Evolutionary conservation across 2,113 vertebrate genomes (phyloP).

Genomic region (Dasyprocta punctata): DNA sequence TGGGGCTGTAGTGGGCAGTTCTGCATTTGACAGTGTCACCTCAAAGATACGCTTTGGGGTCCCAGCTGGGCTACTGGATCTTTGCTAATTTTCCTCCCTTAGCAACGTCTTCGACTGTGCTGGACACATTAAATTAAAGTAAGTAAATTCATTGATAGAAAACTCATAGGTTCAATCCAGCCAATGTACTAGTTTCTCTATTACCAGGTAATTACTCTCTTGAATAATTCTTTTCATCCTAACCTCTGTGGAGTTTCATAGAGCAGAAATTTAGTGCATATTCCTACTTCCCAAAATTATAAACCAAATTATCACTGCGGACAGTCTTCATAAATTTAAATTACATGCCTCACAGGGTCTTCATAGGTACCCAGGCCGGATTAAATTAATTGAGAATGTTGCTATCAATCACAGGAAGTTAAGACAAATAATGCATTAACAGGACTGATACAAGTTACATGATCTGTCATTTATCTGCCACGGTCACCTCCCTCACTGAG

Average conservation of each 20-base stretch:
- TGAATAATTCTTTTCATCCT: neutral
- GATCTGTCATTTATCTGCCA: neutral
- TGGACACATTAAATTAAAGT: neutral
- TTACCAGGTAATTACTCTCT: neutral
- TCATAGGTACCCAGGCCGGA: neutral
- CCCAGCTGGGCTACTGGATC: neutral
- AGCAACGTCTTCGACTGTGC: neutral
- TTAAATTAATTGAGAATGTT: neutral
- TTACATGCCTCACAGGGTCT: neutral
- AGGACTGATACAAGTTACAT: neutral
- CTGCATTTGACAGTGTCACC: neutral
- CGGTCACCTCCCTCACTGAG: neutral
- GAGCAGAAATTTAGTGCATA: neutral
- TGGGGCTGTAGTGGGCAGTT: neutral
- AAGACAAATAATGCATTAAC: neutral
- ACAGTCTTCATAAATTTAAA: slow-evolving; percentile 19
- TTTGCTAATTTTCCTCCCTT: neutral
- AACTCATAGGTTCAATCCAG: neutral
- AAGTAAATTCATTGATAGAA: neutral
- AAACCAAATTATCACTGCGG: neutral
- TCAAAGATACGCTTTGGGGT: neutral
- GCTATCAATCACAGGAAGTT: neutral
- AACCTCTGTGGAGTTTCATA: neutral
- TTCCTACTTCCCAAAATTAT: neutral
- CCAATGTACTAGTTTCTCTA: neutral